Evolutionary conservation across 1,140 invertebrate genomes (phyloP).

Genomic region (Tetraneura akinire): DNA sequence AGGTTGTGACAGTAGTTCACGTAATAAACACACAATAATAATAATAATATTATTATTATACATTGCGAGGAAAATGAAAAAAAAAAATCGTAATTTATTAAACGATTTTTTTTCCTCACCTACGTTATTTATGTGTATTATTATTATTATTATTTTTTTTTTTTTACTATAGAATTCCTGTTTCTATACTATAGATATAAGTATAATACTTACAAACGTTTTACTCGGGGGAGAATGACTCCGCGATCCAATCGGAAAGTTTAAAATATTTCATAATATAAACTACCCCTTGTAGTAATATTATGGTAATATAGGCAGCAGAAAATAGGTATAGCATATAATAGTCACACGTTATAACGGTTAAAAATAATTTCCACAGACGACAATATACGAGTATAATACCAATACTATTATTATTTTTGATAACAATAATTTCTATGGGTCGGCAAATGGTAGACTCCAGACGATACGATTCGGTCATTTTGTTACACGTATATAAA

Average conservation of each 20-base stretch:
- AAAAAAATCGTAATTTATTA: slow-evolving; percentile 11
- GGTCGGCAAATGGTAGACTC: no score
- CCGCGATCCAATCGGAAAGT: background rate
- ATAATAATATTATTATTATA: slow-evolving; percentile 19
- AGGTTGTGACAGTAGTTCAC: slow-evolving; percentile 32
- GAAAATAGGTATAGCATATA: no score
- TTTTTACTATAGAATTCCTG: background rate
- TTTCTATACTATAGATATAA: no score
- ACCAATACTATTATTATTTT: no score
- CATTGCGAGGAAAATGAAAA: background rate
- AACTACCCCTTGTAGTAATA: no score
- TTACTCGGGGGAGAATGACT: background rate
- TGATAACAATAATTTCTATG: no score
- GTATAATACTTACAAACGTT: background rate
- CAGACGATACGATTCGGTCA: no score
- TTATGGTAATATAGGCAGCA: no score
- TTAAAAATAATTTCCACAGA: background rate
- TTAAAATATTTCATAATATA: no score
- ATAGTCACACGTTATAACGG: no score
- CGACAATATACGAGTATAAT: no score
- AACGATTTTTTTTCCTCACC: slow-evolving; percentile 3
- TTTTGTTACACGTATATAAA: no score
- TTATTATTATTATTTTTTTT: slow-evolving; percentile 22
- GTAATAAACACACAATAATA: background rate
- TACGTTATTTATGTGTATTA: background rate